Percentiles rank a stretch among this genome's conserved stretches.
Evolutionary conservation across 1,140 invertebrate species (phyloP).

Genomic region (Diprion similis): DNA sequence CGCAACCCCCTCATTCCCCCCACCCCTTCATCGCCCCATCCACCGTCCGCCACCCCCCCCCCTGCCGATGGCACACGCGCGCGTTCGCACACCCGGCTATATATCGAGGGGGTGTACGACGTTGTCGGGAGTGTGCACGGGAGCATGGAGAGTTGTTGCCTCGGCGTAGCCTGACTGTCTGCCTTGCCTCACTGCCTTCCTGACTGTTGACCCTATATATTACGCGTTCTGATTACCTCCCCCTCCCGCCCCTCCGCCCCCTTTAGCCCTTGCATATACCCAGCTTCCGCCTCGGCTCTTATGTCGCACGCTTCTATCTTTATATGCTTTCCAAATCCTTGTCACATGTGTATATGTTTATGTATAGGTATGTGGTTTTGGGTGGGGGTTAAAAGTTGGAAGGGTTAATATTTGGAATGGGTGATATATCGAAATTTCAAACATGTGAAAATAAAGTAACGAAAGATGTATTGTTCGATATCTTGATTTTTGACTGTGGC

Average conservation of each 20-base stretch:
- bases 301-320: neutral
- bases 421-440: too few relatives aligned
- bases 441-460: too few relatives aligned
- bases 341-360: too few relatives aligned
- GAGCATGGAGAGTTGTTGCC: neutral
- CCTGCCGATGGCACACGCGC: conserved; percentile 10
- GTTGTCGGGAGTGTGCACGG: neutral
- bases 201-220: neutral
- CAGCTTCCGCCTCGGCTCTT: neutral
- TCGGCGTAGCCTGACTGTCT: neutral
- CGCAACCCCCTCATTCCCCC: conserved; percentile 24
- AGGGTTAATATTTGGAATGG: too few relatives aligned
- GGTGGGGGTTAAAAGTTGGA: too few relatives aligned
- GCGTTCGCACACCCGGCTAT: neutral
- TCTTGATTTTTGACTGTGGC: too few relatives aligned
- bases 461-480: too few relatives aligned
- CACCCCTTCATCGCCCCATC: neutral
- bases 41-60: conserved; percentile 33
- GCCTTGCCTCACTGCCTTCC: neutral
- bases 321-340: neutral
- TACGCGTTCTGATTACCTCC: too few relatives aligned
- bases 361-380: too few relatives aligned
- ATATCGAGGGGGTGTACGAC: neutral
- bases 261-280: neutral
- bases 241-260: too few relatives aligned